Evolutionary conservation across 2,113 vertebrate species (phyloP), one percentile per base, ranked within the genome.

Genomic region (Paratilapia polleni): DNA sequence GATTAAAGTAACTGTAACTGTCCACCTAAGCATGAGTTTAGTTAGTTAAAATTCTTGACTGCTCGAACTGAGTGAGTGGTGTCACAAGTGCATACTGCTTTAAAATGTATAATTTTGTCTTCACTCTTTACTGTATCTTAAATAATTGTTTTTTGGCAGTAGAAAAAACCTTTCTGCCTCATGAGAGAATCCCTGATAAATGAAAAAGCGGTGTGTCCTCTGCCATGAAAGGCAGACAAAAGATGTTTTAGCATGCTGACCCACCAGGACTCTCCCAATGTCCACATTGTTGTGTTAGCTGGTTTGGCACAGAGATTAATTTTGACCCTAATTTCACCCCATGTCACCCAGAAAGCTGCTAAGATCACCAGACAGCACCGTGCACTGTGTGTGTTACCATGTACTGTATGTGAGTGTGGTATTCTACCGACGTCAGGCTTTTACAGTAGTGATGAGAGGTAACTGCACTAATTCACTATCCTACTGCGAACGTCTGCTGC

Each of bases 381-480:
- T 60, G 80, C 68, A 19, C 41, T 57, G 87, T 89, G 80, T 84
- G 79, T 61, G 63, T 82, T 54, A 70, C 57, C 36, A 58, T 64
- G 80, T 83, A 8, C 89, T 82, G 83, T n/a, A 43, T 68, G 64
- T 38, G 76, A 90, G 87, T 79, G 81, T 66, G 62, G 83, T 81
- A 84, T 84, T 92, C 86, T 73, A 52, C 56, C 34, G 63, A 91
- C 89, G 89, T 38, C 8, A 1, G 86, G 91, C 74, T 92, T 75
- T 70, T 91, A 97, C 97, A 96, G 96, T 96, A 95, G 93, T 94
- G 94, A 95, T 94, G 94, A 91, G 91, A 94, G 93, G 96, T 96
- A 97, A 96, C 96, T 96, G 96, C 97, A 96, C 96, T 97, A 97
- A 97, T 97, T 98, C 97, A 96, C 96, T 94, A 94, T 96, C 96